phyloP scores from a whole-genome alignment of 2,113 vertebrate species.

The Rhineura floridana region DNA sequence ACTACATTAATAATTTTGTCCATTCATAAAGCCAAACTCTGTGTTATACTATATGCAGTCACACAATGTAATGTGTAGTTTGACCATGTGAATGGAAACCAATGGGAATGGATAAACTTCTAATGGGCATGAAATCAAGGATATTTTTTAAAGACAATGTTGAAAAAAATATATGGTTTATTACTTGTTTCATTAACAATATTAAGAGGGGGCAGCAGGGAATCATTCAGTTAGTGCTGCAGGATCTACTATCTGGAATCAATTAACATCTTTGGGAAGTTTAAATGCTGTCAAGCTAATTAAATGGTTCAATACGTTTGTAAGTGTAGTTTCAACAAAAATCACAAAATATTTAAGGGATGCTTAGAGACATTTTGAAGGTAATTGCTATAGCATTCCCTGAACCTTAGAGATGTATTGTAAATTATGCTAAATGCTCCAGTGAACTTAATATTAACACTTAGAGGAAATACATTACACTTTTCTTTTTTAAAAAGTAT shows the following conservation, averaged over 20 bases:
- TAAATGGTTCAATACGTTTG: constrained; percentile 67
- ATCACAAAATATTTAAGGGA: constrained; percentile 56
- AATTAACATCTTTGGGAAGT: constrained; percentile 63
- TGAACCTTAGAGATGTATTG: constrained; percentile 48
- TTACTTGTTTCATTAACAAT: constrained; percentile 63
- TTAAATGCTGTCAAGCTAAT: constrained; percentile 71
- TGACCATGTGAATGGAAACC: neutral
- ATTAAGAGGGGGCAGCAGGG: neutral
- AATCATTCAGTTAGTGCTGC: constrained; percentile 55
- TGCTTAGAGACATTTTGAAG: constrained; percentile 49
- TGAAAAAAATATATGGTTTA: constrained; percentile 2
- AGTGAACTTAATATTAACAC: constrained; percentile 50
- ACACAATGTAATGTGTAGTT: neutral
- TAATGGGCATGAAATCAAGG: neutral
- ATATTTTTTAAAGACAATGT: neutral
- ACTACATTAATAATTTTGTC: neutral
- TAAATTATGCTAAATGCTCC: constrained; percentile 47
- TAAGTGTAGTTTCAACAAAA: constrained; percentile 56
- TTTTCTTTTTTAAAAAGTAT: constrained; percentile 28
- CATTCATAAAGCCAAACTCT: neutral
- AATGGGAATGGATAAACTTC: neutral
- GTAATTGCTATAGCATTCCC: constrained; percentile 58
- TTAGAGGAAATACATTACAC: constrained; percentile 27
- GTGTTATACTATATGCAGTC: neutral
- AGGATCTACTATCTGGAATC: constrained; percentile 68